Evolutionary conservation across 2,797 vertebrate genomes (phyloP).

Genomic region (Gadopsis bispinosus): DNA sequence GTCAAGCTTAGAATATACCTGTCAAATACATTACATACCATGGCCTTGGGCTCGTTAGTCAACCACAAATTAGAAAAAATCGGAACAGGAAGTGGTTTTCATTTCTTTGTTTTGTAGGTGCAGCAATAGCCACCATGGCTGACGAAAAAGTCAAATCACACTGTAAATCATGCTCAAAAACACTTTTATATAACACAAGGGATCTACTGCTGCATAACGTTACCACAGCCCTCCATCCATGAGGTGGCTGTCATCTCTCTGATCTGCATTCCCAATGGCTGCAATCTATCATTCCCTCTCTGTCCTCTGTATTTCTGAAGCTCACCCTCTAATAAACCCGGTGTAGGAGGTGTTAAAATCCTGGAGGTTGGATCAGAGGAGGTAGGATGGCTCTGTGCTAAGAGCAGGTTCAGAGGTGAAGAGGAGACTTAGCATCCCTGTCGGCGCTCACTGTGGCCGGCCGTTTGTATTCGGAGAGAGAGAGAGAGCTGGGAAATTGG

Average conservation of each 20-base stretch:
- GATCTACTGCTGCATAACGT: conserved; percentile 3
- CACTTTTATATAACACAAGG: background rate
- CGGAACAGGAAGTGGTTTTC: background rate
- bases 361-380: conserved; percentile 28
- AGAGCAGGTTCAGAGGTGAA: conserved; percentile 53
- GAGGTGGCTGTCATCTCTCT: conserved; percentile 36
- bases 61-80: background rate
- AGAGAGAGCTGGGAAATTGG: conserved; percentile 51
- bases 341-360: conserved; percentile 10
- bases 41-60: background rate
- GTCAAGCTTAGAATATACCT: background rate
- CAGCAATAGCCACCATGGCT: background rate
- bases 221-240: conserved; percentile 17
- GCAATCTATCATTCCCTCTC: conserved; percentile 45
- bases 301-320: conserved; percentile 14
- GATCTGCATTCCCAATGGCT: conserved; percentile 43
- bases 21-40: background rate
- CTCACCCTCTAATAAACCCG: conserved; percentile 9
- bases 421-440: conserved; percentile 51
- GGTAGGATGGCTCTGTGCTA: conserved; percentile 34
- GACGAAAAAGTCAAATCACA: background rate
- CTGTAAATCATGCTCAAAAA: background rate
- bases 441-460: conserved; percentile 31
- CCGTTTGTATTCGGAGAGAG: conserved; percentile 37
- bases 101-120: background rate